Evolutionary conservation across 2,888 invertebrate genomes (phyloP), one percentile per base, ranked within the genome.

Genomic region (Troilus luridus): DNA sequence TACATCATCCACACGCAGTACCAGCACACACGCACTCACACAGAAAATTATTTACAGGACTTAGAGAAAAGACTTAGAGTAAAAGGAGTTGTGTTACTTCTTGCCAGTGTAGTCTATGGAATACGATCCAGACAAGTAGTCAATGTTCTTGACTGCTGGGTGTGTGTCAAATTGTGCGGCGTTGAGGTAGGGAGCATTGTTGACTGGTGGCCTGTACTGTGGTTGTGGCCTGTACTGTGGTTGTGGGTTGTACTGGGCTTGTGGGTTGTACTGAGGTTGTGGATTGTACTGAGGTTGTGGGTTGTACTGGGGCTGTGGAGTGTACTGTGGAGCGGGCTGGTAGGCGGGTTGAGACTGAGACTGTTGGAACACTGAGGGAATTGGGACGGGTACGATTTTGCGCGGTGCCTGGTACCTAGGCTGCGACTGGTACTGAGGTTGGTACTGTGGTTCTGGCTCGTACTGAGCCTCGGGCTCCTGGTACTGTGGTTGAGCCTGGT

Each of bases 61-160:
- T 91, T 91, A 88, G 90, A 88, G 41, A 58, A 77, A 17, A 56
- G 64, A 58, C 24, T 81, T 90, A 59, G 58, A 27, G n/a, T 88
- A 7, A 24, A 10, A 41, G 12, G 0, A 41, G 24, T 81, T 17
- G 9, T 21, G 58, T 90, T 91, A 90, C 89, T 91, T 93, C 95
- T 95, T 96, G 93, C 95, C 96, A 93, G 97, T 97, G 93, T 96
- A 96, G 92, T 92, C 92, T 88, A 97, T 96, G 92, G 96, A 95
- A 94, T 98, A 98, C 10, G 97, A 97, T 27, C 97, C 97, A 92
- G 96, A 95, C 93, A 95, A 95, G 85, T 97, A 95, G 93, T 97
- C 96, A 92, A 97, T 95, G 93, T 97, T 97, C 88, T 91, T 92
- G 92, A 96, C 95, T 0, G 97, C 96, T 0, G 97, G 97, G 94